phyloP scores from a whole-genome alignment of 2,797 vertebrate genomes.

The Cynodonichthys magdalenae region DNA sequence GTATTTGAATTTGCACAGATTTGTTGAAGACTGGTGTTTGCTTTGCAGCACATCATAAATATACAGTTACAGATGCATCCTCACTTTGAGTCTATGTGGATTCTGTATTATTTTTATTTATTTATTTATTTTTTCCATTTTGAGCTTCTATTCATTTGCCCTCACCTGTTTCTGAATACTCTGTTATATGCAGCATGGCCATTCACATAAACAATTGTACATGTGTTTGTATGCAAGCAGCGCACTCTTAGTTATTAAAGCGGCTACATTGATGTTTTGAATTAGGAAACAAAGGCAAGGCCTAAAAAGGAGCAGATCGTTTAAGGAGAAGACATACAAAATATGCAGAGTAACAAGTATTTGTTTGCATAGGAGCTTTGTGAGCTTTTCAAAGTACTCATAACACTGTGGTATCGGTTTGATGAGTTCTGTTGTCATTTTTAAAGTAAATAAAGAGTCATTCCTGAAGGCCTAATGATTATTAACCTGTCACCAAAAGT shows the following conservation, averaged over 20 bases:
- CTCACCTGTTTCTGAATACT: conserved; percentile 14
- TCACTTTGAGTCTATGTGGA: not conserved
- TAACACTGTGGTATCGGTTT: not conserved
- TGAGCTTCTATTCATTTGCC: conserved; percentile 1
- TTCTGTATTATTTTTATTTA: too few relatives aligned
- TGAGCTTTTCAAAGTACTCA: not conserved
- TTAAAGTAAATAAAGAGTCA: not conserved
- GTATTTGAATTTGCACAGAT: not conserved
- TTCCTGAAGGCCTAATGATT: not conserved
- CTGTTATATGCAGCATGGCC: conserved; percentile 17
- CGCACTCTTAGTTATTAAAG: conserved; percentile 73
- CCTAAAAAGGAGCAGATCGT: conserved; percentile 27
- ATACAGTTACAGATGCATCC: not conserved
- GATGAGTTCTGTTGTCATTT: conserved; percentile 4
- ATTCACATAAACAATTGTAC: conserved; percentile 56
- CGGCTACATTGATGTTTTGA: conserved; percentile 69
- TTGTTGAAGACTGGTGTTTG: not conserved
- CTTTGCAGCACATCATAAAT: conserved; percentile 13
- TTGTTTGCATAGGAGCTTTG: not conserved
- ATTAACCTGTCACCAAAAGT: not conserved
- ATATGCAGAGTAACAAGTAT: not conserved
- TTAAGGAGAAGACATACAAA: conserved; percentile 5
- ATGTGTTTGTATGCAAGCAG: conserved; percentile 44
- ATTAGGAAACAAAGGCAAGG: conserved; percentile 66
- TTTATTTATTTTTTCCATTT: too few relatives aligned